Conservation (phyloP, 2,797 vertebrate genomes). For the Arnoldichthys spilopterus region DNA sequence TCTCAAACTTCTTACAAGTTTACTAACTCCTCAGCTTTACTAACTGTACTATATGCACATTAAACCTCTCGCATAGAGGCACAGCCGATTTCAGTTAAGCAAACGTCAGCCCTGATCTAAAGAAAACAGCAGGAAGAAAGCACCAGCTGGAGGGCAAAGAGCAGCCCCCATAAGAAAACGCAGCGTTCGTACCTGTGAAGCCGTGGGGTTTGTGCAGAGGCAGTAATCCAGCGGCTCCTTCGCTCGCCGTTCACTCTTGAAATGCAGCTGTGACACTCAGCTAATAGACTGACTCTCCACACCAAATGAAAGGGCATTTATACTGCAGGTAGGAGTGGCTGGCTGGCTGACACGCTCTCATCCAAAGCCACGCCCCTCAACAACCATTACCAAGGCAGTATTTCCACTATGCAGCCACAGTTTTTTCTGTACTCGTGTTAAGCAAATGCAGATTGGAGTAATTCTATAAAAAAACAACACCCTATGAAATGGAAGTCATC, state of each 20-base stretch:
- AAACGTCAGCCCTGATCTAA: slow-evolving; percentile 71
- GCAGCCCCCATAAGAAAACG: slow-evolving; percentile 48
- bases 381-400: slow-evolving; percentile 57
- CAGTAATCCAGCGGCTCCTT: slow-evolving; percentile 79
- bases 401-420: slow-evolving; percentile 47
- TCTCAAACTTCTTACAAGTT: not conserved
- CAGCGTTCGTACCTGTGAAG: slow-evolving; percentile 72
- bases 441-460: slow-evolving; percentile 15
- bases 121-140: slow-evolving; percentile 66
- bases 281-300: slow-evolving; percentile 77
- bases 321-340: slow-evolving; percentile 75
- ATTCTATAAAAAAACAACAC: not conserved
- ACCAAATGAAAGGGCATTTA: slow-evolving; percentile 75
- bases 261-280: slow-evolving; percentile 80
- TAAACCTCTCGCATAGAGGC: slow-evolving; percentile 75
- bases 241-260: slow-evolving; percentile 68
- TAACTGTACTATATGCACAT: slow-evolving; percentile 39
- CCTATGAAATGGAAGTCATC: not conserved
- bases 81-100: slow-evolving; percentile 67
- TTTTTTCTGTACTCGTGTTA: slow-evolving; percentile 7
- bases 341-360: slow-evolving; percentile 60
- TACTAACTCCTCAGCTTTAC: slow-evolving; percentile 7
- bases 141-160: slow-evolving; percentile 56
- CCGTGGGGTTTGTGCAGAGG: slow-evolving; percentile 60
- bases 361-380: slow-evolving; percentile 56